A percentile compares a stretch with the other conserved stretches of the same genome.
Conservation (phyloP, 2,888 invertebrate genomes). For the Cephus nigrinus region DNA sequence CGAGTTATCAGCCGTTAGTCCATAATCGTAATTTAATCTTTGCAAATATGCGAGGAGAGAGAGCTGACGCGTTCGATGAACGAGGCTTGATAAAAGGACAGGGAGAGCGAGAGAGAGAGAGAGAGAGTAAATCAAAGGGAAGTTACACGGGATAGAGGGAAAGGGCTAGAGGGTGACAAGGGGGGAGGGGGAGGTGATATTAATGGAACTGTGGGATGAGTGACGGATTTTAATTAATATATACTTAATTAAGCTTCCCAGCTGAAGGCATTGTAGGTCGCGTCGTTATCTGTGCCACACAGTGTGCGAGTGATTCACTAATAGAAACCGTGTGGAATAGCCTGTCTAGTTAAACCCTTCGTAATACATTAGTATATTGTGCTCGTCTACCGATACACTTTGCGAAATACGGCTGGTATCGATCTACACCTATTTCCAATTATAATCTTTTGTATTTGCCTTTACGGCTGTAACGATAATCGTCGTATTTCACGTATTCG, state of each 20-base stretch:
- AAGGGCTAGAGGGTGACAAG: not conserved
- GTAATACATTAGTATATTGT: constrained; percentile 47
- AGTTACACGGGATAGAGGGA: not conserved
- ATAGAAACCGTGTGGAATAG: constrained; percentile 48
- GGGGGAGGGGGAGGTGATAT: not conserved
- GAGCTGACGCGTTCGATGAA: not conserved
- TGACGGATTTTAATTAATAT: constrained; percentile 58
- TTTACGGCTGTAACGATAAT: not conserved
- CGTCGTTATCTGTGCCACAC: constrained; percentile 46
- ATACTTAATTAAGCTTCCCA: constrained; percentile 57
- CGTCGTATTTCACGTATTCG: not conserved
- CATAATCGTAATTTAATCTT: constrained; percentile 49
- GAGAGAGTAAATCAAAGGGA: not conserved
- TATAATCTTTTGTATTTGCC: not conserved
- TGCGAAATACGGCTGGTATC: not conserved
- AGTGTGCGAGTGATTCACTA: constrained; percentile 47
- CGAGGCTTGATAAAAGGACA: not conserved
- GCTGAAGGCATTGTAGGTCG: constrained; percentile 40
- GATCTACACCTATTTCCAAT: not conserved
- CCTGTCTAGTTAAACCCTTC: constrained; percentile 47
- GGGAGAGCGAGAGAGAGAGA: not conserved
- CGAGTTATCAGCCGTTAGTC: constrained; percentile 26
- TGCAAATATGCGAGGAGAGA: constrained; percentile 33
- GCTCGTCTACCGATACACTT: not conserved
- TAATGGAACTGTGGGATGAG: constrained; percentile 12